A percentile compares a stretch with the other conserved stretches of the same genome.
phyloP scores from a whole-genome alignment of 2,113 vertebrate genomes.

The Paradisaea rubra region DNA sequence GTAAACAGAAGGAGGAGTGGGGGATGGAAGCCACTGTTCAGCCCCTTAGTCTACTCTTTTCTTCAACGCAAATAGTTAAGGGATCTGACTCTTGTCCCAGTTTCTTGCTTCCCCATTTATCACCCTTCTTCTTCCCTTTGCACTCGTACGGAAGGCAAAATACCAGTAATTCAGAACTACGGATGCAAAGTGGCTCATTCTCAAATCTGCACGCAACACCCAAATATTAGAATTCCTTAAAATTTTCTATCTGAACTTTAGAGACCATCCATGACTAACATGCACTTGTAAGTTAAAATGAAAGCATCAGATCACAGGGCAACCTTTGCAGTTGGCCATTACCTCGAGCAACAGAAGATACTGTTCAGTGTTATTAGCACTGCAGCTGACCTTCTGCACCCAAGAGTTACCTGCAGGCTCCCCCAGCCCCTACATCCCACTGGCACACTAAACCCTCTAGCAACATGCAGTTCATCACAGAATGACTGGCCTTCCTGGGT shows the following conservation, averaged over 20 bases:
- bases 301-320: background rate
- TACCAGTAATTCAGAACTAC: background rate
- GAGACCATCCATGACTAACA: background rate
- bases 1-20: background rate
- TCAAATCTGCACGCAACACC: background rate
- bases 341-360: background rate
- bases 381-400: background rate
- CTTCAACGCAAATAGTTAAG: background rate
- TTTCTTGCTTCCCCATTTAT: background rate
- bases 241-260: background rate
- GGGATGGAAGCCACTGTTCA: background rate
- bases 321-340: background rate
- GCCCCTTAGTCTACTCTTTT: background rate
- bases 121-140: background rate
- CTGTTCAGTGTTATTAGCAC: background rate
- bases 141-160: background rate
- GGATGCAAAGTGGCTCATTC: background rate
- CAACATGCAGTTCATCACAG: background rate
- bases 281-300: background rate
- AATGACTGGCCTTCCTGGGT: background rate
- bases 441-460: background rate
- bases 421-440: too few species aligned
- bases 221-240: background rate
- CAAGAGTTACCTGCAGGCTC: background rate
- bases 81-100: background rate